These are phyloP conservation scores for Ormyrus thymus DNA, from an alignment of 2,888 invertebrate genomes.

Conservation along the genomic window DNA sequence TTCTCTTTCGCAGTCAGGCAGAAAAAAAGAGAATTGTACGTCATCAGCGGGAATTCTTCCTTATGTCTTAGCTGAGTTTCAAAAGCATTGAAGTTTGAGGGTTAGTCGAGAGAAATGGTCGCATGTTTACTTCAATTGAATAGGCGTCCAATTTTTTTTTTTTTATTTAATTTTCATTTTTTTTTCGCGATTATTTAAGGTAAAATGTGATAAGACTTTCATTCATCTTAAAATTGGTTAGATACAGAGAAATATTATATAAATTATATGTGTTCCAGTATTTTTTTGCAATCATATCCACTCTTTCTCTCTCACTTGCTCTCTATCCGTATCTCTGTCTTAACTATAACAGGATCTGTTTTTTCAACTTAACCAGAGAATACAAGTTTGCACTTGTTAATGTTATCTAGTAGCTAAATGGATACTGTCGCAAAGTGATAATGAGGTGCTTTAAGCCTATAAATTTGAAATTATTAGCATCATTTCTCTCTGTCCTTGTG, in stretches of 20 bases:
- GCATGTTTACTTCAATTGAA: constrained; percentile 14
- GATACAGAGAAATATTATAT: too few relatives aligned
- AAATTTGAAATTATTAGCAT: neutral
- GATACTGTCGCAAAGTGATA: neutral
- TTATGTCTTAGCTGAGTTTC: neutral
- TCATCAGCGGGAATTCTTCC: neutral
- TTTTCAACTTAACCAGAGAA: constrained; percentile 44
- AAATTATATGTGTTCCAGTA: too few relatives aligned
- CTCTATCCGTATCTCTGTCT: neutral
- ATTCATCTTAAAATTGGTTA: too few relatives aligned
- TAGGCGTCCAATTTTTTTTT: neutral
- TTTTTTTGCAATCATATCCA: too few relatives aligned
- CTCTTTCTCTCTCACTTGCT: too few relatives aligned
- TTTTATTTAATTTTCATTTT: constrained; percentile 4
- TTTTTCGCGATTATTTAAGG: too few relatives aligned
- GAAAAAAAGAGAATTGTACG: neutral
- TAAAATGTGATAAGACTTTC: too few relatives aligned
- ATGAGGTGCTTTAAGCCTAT: constrained; percentile 20
- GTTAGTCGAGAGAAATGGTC: constrained; percentile 1
- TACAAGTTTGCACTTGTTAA: constrained; percentile 44
- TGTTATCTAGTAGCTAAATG: constrained; percentile 37
- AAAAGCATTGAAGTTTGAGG: neutral
- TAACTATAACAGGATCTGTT: constrained; percentile 26
- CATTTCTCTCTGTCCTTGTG: neutral
- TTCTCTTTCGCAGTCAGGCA: constrained; percentile 1